A percentile compares a stretch with the other conserved stretches of the same genome.
phyloP scores from a whole-genome alignment of 2,888 invertebrate species.

The Chloroclystis v-ata region DNA sequence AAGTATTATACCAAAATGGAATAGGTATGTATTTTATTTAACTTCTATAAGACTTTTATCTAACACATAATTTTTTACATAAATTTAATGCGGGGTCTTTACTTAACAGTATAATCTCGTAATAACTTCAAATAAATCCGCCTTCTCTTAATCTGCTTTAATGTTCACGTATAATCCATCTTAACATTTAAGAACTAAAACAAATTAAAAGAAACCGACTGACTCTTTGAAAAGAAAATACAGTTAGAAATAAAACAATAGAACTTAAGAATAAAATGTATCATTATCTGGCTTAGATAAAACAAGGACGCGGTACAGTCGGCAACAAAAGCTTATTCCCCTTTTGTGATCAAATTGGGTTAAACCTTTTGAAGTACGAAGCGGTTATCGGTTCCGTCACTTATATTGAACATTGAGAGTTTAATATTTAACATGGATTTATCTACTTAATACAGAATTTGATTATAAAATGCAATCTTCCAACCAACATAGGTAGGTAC shows the following conservation, averaged over 20 bases:
- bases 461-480: too few species aligned
- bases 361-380: not conserved
- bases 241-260: not conserved
- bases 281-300: not conserved
- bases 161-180: not conserved
- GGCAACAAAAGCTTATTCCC: not conserved
- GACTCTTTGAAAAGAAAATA: not conserved
- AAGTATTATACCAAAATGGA: too few species aligned
- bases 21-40: too few species aligned
- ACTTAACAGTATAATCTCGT: not conserved
- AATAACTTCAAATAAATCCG: not conserved
- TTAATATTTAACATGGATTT: not conserved
- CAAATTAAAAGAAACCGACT: not conserved
- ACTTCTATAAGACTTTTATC: too few species aligned
- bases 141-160: not conserved
- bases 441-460: too few species aligned
- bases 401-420: not conserved
- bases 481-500: too few species aligned
- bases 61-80: too few species aligned
- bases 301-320: not conserved
- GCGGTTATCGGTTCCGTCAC: not conserved
- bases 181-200: conserved; percentile 1
- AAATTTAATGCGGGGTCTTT: too few species aligned
- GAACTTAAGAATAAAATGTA: not conserved
- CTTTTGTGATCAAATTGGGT: not conserved